These are phyloP conservation scores for Pollachius pollachius DNA, from an alignment of 2,113 vertebrate genomes.

Conservation along the genomic window DNA sequence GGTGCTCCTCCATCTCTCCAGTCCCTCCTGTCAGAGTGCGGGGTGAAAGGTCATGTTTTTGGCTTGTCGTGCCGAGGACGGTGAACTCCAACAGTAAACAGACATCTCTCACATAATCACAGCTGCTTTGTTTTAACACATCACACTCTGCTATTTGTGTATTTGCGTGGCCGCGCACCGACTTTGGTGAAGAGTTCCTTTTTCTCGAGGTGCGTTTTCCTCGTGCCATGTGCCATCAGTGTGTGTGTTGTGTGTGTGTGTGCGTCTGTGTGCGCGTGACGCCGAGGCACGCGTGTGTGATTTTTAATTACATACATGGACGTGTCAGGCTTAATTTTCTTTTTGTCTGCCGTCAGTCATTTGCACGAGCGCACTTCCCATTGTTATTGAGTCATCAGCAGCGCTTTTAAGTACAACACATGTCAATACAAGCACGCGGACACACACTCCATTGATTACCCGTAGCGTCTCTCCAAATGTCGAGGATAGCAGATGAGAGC, in stretches of 20 bases:
- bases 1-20: too few species aligned
- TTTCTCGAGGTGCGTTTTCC: too few species aligned
- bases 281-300: background rate
- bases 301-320: background rate
- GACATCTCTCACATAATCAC: background rate
- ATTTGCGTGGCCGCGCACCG: background rate
- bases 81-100: conserved; percentile 35
- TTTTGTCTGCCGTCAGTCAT: conserved; percentile 25
- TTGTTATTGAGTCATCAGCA: conserved; percentile 43
- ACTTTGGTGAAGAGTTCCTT: background rate
- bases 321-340: background rate
- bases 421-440: conserved; percentile 46
- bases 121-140: conserved; percentile 30
- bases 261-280: conserved; percentile 5
- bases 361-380: conserved; percentile 14
- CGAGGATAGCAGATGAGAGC: conserved; percentile 31
- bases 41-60: conserved; percentile 45
- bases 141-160: background rate
- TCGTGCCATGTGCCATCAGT: background rate
- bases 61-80: conserved; percentile 24
- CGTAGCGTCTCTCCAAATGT: conserved; percentile 45
- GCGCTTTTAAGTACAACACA: conserved; percentile 46
- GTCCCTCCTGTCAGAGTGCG: conserved; percentile 18
- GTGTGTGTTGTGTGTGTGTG: conserved; percentile 2
- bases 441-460: conserved; percentile 56